Base-by-base conservation (phyloP, 2,888 invertebrate species). In the Mesochorus sp. region DNA sequence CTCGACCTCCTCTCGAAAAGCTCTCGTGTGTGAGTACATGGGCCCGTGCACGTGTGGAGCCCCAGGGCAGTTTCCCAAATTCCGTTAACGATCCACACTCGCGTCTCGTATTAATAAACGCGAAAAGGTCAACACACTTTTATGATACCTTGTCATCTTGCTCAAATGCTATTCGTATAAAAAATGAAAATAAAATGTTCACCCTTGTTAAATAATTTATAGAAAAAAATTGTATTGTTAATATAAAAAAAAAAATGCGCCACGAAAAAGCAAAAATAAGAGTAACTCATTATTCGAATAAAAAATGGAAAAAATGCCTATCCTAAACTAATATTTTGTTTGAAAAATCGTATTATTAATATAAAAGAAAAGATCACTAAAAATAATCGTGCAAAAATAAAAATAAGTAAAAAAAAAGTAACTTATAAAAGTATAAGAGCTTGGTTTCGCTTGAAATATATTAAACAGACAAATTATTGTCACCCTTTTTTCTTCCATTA, bases 1-100 rank as follows among this genome's bases (percentile, higher is more conserved):
- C 64, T 66, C 51, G 64, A 66, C 51, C 51, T 66, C 37, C 51
- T 37, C 64, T 51, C 26, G 31, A 66, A 62, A 68, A 37, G 34
- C 26, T 28, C 14, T 19, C 31, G 19, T 24, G n/a, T 26, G 17
- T 21, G 24, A 26, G 21, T 62, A 19, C 24, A 17, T 55, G 17
- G 24, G 49, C 37, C 10, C 26, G 24, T 37, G 4, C 42, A 14
- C 12, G 4, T n/a, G 14, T 2, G 14, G 14, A 8, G 61, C 68
- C 53, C 37, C 47, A 21, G 39, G 47, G 17, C 14, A 19, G 28
- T 12, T 62, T 53, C 28, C 39, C 12, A n/a, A 47, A 55, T 37
- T 21, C 21, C 31, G 19, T 51, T 62, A 70, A 70, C 39, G 47
- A 70, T 64, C 24, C 17, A 21, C 34, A 28, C 57, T 51, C 55